Conservation (phyloP, 2,888 invertebrate species). For the Seira sanloemensis region DNA sequence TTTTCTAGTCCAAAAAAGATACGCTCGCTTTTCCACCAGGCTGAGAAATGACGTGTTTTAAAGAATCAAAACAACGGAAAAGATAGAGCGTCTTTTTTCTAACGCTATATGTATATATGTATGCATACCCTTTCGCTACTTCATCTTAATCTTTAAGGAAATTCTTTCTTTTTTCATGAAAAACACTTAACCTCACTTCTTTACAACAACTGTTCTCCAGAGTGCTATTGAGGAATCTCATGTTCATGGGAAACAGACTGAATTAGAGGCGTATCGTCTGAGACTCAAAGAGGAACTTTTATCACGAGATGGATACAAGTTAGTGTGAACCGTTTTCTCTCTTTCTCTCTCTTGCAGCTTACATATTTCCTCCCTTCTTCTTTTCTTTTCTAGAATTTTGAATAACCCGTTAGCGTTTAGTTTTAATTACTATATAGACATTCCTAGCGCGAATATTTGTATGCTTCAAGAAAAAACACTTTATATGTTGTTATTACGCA, state of each 20-base stretch:
- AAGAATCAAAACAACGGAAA: background rate
- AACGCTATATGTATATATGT: too few species aligned
- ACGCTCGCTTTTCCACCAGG: background rate
- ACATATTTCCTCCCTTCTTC: background rate
- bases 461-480: too few species aligned
- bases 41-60: background rate
- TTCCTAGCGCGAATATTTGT: background rate
- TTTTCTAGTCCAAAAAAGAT: background rate
- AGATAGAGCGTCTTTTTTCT: background rate
- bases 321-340: constrained; percentile 74
- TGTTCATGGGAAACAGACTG: constrained; percentile 76
- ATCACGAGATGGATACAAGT: constrained; percentile 89
- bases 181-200: constrained; percentile 40
- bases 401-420: background rate
- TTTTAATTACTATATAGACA: background rate
- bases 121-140: too few species aligned
- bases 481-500: too few species aligned
- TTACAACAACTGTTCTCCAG: constrained; percentile 52
- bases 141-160: constrained; percentile 38
- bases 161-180: constrained; percentile 35
- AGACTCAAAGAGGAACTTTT: constrained; percentile 89
- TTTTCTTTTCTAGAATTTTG: background rate
- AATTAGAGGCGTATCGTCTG: constrained; percentile 86
- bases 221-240: constrained; percentile 75
- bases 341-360: background rate